Percentiles rank a stretch among this genome's conserved stretches.
phyloP scores from a whole-genome alignment of 2,797 vertebrate genomes.

The Setipinna tenuifilis region DNA sequence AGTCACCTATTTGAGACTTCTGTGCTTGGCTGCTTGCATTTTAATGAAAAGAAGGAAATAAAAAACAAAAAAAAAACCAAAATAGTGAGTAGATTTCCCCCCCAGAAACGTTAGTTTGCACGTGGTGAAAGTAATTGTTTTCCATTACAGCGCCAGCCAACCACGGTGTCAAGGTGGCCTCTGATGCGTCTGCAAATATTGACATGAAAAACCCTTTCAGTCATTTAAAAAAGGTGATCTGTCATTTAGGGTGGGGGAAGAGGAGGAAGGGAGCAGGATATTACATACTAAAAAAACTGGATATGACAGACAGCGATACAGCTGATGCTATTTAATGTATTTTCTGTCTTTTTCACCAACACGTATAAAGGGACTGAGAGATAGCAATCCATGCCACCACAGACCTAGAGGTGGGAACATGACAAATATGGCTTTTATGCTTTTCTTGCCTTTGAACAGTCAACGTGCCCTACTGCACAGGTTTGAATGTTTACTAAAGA shows the following conservation, averaged over 20 bases:
- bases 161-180: not conserved
- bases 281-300: not conserved
- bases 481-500: not conserved
- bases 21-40: not conserved
- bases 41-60: too few relatives aligned
- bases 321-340: not conserved
- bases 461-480: not conserved
- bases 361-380: not conserved
- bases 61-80: not conserved
- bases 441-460: not conserved
- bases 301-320: not conserved
- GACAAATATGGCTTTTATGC: not conserved
- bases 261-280: not conserved
- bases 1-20: not conserved
- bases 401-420: not conserved
- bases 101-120: not conserved
- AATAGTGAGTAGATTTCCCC: not conserved
- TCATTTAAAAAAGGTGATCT: constrained; percentile 8
- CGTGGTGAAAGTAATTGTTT: constrained; percentile 19
- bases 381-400: not conserved
- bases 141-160: not conserved
- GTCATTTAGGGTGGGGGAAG: not conserved
- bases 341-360: not conserved
- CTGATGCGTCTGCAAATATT: constrained; percentile 15
- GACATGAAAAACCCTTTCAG: not conserved